Conservation (phyloP, 2,113 vertebrate species). For the Lichenostomus cassidix region DNA sequence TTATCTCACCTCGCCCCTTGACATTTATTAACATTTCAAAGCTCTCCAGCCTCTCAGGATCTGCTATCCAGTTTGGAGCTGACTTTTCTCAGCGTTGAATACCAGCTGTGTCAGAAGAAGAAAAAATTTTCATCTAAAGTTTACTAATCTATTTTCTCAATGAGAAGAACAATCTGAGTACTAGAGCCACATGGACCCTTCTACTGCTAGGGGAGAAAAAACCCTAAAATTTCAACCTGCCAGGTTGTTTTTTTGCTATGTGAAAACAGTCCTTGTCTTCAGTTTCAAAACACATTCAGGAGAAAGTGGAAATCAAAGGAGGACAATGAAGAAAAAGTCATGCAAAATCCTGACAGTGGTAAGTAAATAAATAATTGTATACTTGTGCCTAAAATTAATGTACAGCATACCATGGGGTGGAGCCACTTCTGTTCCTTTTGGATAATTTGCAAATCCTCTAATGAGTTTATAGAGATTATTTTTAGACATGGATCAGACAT, state of each 20-base stretch:
- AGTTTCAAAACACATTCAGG: background rate
- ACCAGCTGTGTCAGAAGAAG: background rate
- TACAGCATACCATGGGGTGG: background rate
- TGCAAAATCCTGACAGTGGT: background rate
- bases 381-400: background rate
- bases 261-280: background rate
- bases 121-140: background rate
- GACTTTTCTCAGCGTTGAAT: background rate
- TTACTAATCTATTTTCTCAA: background rate
- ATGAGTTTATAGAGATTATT: background rate
- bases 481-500: background rate
- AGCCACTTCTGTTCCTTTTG: background rate
- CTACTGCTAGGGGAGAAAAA: background rate
- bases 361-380: constrained; percentile 4
- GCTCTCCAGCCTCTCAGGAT: background rate
- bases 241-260: background rate
- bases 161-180: background rate
- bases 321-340: background rate
- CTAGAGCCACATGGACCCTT: background rate
- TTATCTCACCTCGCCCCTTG: background rate
- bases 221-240: accelerated
- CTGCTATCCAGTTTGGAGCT: background rate
- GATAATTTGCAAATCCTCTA: background rate
- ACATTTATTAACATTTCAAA: background rate
- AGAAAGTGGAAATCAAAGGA: background rate